phyloP scores from a whole-genome alignment of 2,797 vertebrate genomes.

The Cossypha caffra region DNA sequence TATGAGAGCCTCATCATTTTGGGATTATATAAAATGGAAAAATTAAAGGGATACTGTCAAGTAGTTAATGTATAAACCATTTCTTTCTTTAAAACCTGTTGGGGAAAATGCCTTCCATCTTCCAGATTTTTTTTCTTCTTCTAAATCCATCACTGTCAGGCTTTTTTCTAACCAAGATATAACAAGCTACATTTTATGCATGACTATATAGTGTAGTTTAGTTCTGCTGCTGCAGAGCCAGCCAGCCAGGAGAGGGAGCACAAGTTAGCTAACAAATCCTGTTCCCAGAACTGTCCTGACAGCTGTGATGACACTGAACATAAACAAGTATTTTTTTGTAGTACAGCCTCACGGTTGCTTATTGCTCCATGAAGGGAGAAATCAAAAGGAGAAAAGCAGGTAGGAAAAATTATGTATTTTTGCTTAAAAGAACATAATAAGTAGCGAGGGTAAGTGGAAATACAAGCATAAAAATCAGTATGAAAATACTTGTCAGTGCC shows the following conservation, averaged over 20 bases:
- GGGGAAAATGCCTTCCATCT: not conserved
- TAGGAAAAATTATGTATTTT: not conserved
- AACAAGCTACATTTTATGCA: not conserved
- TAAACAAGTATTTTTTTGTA: not conserved
- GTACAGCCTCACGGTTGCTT: not conserved
- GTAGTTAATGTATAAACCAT: not conserved
- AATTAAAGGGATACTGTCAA: slow-evolving; percentile 22
- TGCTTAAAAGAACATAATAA: not conserved
- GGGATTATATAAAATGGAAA: not conserved
- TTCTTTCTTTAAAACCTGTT: not conserved
- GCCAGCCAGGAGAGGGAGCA: slow-evolving; percentile 30
- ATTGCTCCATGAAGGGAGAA: not conserved
- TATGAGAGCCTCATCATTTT: not conserved
- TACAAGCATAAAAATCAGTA: not conserved
- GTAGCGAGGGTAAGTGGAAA: not conserved
- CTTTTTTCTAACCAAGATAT: not conserved
- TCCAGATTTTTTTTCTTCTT: not conserved
- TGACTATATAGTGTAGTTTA: not conserved
- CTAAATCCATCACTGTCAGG: not conserved
- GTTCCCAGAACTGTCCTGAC: not conserved
- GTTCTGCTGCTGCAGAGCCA: slow-evolving; percentile 42
- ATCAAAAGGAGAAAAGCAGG: not conserved
- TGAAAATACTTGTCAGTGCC: slow-evolving; percentile 15
- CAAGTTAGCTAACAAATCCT: slow-evolving; percentile 18
- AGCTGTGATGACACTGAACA: not conserved